phyloP scores from a whole-genome alignment of 2,113 vertebrate species.

The Callionymus lyra region DNA sequence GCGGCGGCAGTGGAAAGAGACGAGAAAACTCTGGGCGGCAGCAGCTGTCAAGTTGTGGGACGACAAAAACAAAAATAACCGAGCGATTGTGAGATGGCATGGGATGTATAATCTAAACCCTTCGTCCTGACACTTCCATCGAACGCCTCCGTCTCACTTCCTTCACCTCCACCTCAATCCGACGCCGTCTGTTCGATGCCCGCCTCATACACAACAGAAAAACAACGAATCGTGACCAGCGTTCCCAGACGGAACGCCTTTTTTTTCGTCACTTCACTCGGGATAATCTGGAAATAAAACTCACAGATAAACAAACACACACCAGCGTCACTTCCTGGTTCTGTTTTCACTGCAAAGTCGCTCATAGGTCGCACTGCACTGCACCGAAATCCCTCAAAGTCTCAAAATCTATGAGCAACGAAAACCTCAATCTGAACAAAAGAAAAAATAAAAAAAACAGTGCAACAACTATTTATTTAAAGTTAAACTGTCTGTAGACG shows the following conservation, averaged over 20 bases:
- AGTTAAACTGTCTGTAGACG: no score
- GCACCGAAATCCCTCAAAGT: conserved; percentile 36
- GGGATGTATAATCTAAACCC: conserved; percentile 41
- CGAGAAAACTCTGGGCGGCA: not conserved
- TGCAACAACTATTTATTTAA: no score
- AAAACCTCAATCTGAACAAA: conserved; percentile 26
- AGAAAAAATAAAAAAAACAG: conserved; percentile 1
- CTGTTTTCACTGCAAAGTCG: conserved; percentile 51
- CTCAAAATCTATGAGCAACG: conserved; percentile 1
- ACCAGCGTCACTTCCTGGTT: conserved; percentile 15
- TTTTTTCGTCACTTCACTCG: not conserved
- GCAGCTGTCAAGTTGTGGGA: conserved; percentile 1
- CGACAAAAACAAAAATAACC: not conserved
- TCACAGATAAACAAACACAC: conserved; percentile 11
- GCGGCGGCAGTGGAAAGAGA: conserved; percentile 9
- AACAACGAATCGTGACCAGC: not conserved
- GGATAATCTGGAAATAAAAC: not conserved
- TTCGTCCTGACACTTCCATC: conserved; percentile 32
- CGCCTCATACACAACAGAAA: conserved; percentile 1
- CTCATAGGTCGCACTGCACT: conserved; percentile 29
- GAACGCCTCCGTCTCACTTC: conserved; percentile 47
- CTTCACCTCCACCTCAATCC: conserved; percentile 28
- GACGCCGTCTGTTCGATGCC: conserved; percentile 13
- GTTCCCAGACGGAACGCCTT: conserved; percentile 1
- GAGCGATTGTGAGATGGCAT: conserved; percentile 39